Evolutionary conservation across 2,888 invertebrate species (phyloP).

Genomic region (Melanostoma mellinum): DNA sequence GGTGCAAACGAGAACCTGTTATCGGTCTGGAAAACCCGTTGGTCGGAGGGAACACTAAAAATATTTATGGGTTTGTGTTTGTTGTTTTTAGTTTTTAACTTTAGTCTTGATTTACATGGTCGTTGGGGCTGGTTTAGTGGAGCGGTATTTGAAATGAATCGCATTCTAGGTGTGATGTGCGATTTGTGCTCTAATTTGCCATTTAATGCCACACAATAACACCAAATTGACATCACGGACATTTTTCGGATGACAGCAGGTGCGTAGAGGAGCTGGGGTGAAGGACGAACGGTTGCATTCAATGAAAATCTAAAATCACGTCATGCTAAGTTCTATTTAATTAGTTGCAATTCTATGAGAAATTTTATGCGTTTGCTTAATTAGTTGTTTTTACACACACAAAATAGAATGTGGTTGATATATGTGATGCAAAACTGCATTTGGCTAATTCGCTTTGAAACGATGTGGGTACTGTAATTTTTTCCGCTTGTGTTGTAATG

Average conservation of each 20-base stretch:
- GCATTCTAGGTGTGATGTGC: slow-evolving; percentile 34
- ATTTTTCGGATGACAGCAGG: slow-evolving; percentile 12
- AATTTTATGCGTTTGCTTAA: not conserved
- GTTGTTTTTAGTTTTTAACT: slow-evolving; percentile 39
- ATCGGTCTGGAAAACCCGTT: slow-evolving; percentile 48
- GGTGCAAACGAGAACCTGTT: slow-evolving; percentile 32
- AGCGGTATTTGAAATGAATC: slow-evolving; percentile 29
- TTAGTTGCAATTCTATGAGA: slow-evolving; percentile 35
- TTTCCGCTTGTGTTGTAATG: too few relatives aligned
- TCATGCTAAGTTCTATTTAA: slow-evolving; percentile 40
- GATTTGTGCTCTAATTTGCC: slow-evolving; percentile 54
- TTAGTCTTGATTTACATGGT: slow-evolving; percentile 49
- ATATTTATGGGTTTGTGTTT: slow-evolving; percentile 26
- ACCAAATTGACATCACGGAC: slow-evolving; percentile 42
- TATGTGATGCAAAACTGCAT: too few relatives aligned
- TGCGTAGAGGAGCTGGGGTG: not conserved
- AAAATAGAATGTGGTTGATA: too few relatives aligned
- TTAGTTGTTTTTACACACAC: too few relatives aligned
- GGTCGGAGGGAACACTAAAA: slow-evolving; percentile 47
- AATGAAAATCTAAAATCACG: not conserved
- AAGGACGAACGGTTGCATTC: not conserved
- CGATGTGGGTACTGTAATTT: too few relatives aligned
- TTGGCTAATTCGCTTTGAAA: too few relatives aligned
- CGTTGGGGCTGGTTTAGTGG: slow-evolving; percentile 10
- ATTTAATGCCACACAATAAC: slow-evolving; percentile 62